A percentile compares a stretch with the other conserved stretches of the same genome.
Evolutionary conservation across 1,140 invertebrate species (phyloP).

Genomic region (Drosophila busckii): DNA sequence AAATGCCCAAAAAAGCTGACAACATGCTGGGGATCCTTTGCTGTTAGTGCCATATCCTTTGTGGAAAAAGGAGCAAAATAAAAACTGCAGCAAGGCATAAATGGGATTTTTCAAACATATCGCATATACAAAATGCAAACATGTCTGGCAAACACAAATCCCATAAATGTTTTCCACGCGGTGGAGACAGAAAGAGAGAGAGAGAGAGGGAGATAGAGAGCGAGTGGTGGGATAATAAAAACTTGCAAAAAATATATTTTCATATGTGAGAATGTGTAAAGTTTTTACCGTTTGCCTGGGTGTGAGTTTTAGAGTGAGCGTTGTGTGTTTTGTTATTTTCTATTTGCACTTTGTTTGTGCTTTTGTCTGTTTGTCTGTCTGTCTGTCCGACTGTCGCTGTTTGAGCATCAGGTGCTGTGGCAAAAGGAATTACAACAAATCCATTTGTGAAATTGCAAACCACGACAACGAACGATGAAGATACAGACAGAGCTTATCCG

Average conservation of each 20-base stretch:
- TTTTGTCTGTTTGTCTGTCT: constrained; percentile 21
- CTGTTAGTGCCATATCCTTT: too few relatives aligned
- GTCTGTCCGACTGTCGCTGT: constrained; percentile 44
- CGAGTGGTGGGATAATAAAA: constrained; percentile 49
- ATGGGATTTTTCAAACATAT: constrained; percentile 74
- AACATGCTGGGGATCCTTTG: too few relatives aligned
- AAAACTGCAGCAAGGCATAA: constrained; percentile 36
- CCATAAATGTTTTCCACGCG: constrained; percentile 67
- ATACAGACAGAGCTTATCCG: constrained; percentile 41
- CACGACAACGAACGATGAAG: constrained; percentile 56
- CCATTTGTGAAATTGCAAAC: constrained; percentile 76
- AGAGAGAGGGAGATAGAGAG: background rate
- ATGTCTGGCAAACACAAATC: constrained; percentile 76
- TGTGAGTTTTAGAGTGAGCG: constrained; percentile 3
- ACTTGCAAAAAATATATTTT: constrained; percentile 73
- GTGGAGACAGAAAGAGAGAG: background rate
- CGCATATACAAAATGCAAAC: constrained; percentile 77
- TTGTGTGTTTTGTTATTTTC: constrained; percentile 42
- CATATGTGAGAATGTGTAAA: constrained; percentile 76
- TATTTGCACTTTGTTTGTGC: constrained; percentile 58
- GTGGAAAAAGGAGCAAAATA: too few relatives aligned
- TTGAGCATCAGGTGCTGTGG: constrained; percentile 71
- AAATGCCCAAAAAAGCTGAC: too few relatives aligned
- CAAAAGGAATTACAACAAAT: constrained; percentile 76
- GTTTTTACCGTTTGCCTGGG: constrained; percentile 44